These are phyloP conservation scores for Oceanodroma leucorhoa DNA, from an alignment of 2,797 vertebrate species.

Conservation along the genomic window DNA sequence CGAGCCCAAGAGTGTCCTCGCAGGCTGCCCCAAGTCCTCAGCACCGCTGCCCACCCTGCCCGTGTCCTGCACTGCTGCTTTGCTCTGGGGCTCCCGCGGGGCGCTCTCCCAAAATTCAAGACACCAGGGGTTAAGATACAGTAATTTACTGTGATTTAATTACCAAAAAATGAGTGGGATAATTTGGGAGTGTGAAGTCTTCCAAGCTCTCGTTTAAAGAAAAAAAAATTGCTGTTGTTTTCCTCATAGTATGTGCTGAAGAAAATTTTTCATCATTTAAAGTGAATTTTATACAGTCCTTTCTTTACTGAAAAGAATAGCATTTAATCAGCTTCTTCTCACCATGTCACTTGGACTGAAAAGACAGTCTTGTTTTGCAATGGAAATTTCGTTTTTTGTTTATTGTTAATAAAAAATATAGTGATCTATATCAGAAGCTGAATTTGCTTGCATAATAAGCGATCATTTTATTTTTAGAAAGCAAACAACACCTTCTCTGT, in stretches of 20 bases:
- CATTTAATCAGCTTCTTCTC: background rate
- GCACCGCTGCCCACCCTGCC: background rate
- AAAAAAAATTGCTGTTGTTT: background rate
- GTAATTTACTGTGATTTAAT: background rate
- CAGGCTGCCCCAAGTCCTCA: background rate
- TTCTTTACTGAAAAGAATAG: background rate
- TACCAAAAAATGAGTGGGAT: background rate
- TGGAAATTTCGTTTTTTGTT: background rate
- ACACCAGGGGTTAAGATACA: background rate
- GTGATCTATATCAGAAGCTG: background rate
- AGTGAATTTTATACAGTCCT: background rate
- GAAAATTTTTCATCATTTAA: background rate
- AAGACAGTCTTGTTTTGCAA: background rate
- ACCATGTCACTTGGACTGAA: background rate
- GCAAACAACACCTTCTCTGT: background rate
- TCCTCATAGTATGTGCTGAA: background rate
- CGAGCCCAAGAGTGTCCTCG: background rate
- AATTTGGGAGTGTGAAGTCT: background rate
- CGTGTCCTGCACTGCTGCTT: background rate
- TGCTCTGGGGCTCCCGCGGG: background rate
- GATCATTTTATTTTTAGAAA: background rate
- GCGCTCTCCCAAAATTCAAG: rapidly evolving
- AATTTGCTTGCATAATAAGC: background rate
- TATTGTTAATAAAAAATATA: background rate
- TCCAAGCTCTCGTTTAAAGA: background rate